Base-by-base conservation (phyloP, 2,888 invertebrate species). In the Xestia ashworthii region DNA sequence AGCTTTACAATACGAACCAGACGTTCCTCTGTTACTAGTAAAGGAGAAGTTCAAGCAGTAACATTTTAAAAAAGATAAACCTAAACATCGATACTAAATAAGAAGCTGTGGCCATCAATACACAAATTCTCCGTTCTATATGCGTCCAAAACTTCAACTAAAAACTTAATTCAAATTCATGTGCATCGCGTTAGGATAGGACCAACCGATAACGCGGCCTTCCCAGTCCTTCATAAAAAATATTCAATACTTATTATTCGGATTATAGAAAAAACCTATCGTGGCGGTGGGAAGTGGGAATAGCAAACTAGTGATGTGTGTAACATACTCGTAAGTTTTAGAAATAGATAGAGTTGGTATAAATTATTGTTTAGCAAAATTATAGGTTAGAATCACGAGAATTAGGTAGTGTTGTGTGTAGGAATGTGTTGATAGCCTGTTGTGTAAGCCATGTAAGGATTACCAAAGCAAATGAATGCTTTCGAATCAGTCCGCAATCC, bases 181-280 rank as follows among this genome's bases (percentile, higher is more conserved):
- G 85, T 66, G 60, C 83, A 71, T 74, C 71, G 84, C 80, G 87
- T 90, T 88, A 87, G 89, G 90, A 90, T 91, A 91, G 90, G 92
- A 88, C 87, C 87, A 84, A 53, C 88, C 89, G 93, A 92, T 93
- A 94, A 90, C 78, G 88, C 89, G 88, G 84, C 90, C 90, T 90
- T 90, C 87, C 77, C 74, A 88, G 87, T 87, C 88, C 88, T 89
- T 87, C 76, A 82, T 89, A 87, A 91, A 93, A 94, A 93, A 89
- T 90, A 86, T 88, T 93, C 91, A 93, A 92, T 93, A 89, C 92
- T 88, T 89, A 92, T 92, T 93, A 92, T 92, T 90, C 91, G 86
- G 89, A 89, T 88, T 87, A 89, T 89, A 87, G 85, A 87, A 83
- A 90, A 91, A 92, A 92, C 84, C 89, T 92, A 92, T 92, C 92